Percentiles rank a stretch among this genome's conserved stretches.
phyloP scores from a whole-genome alignment of 2,888 invertebrate species.

The Automeris io region DNA sequence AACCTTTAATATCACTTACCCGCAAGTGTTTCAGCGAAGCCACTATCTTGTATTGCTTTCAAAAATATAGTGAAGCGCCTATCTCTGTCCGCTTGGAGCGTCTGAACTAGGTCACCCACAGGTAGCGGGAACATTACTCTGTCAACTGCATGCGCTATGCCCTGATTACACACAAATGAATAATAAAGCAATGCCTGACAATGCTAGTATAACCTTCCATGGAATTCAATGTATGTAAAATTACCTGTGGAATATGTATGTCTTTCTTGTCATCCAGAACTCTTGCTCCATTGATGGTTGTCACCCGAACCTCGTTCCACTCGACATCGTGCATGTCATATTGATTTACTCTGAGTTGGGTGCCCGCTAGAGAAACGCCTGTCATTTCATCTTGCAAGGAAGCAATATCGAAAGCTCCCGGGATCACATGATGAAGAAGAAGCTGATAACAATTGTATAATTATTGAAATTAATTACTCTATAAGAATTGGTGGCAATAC shows the following conservation, averaged over 20 bases:
- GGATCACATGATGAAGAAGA: slow-evolving; percentile 90
- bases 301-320: slow-evolving; percentile 91
- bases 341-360: slow-evolving; percentile 90
- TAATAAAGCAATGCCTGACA: neutral
- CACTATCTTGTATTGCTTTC: slow-evolving; percentile 85
- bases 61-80: slow-evolving; percentile 87
- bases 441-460: slow-evolving; percentile 69
- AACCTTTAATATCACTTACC: slow-evolving; percentile 72
- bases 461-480: too few species aligned
- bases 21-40: slow-evolving; percentile 84
- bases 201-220: neutral
- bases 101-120: slow-evolving; percentile 90
- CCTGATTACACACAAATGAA: slow-evolving; percentile 41
- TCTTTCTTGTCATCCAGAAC: slow-evolving; percentile 88
- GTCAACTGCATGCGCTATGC: slow-evolving; percentile 89
- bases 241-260: slow-evolving; percentile 88
- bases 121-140: slow-evolving; percentile 93
- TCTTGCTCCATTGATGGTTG: slow-evolving; percentile 91
- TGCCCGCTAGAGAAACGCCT: slow-evolving; percentile 91
- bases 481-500: too few species aligned
- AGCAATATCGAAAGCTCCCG: slow-evolving; percentile 87
- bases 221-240: too few species aligned
- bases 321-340: slow-evolving; percentile 92
- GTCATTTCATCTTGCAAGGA: slow-evolving; percentile 93
- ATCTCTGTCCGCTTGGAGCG: slow-evolving; percentile 89